Base-by-base conservation (phyloP, 2,797 vertebrate genomes). In the Allobates femoralis region DNA sequence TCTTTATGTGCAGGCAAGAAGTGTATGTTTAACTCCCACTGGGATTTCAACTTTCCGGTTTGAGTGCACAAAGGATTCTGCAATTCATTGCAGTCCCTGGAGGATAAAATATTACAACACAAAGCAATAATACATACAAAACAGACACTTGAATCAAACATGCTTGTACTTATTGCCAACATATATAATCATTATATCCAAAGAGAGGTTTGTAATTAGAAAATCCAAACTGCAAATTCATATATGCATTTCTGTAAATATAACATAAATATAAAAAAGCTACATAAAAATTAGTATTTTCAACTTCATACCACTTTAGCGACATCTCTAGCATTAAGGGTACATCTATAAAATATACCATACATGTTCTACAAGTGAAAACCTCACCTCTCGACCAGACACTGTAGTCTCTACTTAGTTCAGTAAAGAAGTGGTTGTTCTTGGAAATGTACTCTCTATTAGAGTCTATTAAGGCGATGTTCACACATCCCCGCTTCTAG, bases 1-100 rank as follows among this genome's bases (percentile, higher is more conserved):
- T 66, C 69, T 82, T 78, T 83, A 69, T 87, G 19, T 77, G 74
- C 55, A 80, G 66, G 19, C 55, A 46, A 64, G 55, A 28, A 73
- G 76, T 69, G 82, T 79, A 79, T 80, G 76, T 87, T 84, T 74
- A 78, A 55, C 76, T 79, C 73, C 80, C 16, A 21, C 73, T 83
- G 85, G 55, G 73, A 19, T 78, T 83, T 71, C 50, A 66, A 87
- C 73, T 82, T 71, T 78, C 56, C 58, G 71, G 60, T 71, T 76
- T 64, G 28, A 83, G 50, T 58, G 62, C 80, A 87, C 80, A 87
- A 83, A 34, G 85, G 46, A 67, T 32, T 41, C 21, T 37, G 62
- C 75, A 41, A 46, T 58, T 32, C 76, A 41, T 1, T 58, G 16
- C 2, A 46, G n/a, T 76, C 75, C 16, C 28, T 3, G 12, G 26